These are phyloP conservation scores for Villa cingulata DNA, from an alignment of 2,888 invertebrate genomes.

Conservation along the genomic window DNA sequence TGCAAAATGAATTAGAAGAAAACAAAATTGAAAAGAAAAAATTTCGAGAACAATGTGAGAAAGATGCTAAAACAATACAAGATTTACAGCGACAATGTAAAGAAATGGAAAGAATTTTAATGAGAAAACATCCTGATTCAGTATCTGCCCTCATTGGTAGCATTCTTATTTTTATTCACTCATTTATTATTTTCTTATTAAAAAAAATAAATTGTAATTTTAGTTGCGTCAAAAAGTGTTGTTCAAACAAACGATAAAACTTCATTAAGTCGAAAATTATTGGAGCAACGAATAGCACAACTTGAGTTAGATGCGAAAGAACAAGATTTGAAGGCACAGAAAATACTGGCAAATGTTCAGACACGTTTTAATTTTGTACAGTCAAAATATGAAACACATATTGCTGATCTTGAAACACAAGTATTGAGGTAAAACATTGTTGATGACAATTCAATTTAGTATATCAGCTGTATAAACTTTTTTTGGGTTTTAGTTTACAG, in stretches of 20 bases:
- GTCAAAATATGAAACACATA: constrained; percentile 59
- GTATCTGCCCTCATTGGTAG: constrained; percentile 62
- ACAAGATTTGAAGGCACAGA: constrained; percentile 56
- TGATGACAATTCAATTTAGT: too few species aligned
- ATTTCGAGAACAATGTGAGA: constrained; percentile 43
- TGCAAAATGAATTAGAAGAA: constrained; percentile 35
- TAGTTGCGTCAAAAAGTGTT: too few species aligned
- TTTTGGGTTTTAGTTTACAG: constrained; percentile 33
- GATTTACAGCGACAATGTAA: constrained; percentile 67
- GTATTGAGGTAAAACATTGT: constrained; percentile 32
- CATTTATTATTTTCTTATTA: neutral
- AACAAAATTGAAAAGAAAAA: constrained; percentile 40
- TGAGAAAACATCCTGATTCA: constrained; percentile 68
- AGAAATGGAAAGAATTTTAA: constrained; percentile 69
- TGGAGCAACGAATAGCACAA: constrained; percentile 58
- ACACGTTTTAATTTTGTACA: constrained; percentile 65
- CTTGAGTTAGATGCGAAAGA: constrained; percentile 57
- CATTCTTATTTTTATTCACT: constrained; percentile 1
- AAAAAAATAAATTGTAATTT: too few species aligned
- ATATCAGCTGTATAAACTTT: too few species aligned
- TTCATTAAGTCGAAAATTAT: constrained; percentile 36
- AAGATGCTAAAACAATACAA: constrained; percentile 51
- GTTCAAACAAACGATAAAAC: constrained; percentile 37
- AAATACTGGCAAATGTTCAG: constrained; percentile 57
- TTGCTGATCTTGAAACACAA: constrained; percentile 59